Conservation (phyloP, 2,113 vertebrate species). For the Cyanistes caeruleus region DNA sequence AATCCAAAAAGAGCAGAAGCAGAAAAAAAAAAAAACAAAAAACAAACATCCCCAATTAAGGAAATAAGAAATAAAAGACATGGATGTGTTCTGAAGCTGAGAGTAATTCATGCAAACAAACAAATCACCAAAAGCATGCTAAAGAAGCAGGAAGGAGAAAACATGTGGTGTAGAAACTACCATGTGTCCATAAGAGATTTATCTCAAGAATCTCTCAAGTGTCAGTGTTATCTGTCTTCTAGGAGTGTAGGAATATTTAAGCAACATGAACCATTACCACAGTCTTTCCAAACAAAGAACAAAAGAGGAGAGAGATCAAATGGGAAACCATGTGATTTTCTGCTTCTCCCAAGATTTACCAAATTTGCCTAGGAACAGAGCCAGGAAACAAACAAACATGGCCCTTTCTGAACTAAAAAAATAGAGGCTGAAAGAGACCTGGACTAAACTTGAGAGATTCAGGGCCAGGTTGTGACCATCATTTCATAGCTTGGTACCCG, state of each 20-base stretch:
- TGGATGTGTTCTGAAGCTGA: not conserved
- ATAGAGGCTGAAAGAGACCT: not conserved
- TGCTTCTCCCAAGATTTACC: not conserved
- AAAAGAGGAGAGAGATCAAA: not conserved
- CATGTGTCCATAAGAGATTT: not conserved
- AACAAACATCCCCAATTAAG: not conserved
- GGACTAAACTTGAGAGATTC: not conserved
- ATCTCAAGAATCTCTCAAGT: not conserved
- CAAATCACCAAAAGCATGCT: not conserved
- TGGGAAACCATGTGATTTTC: rapidly evolving
- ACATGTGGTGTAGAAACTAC: not conserved
- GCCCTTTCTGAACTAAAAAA: not conserved
- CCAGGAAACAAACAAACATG: rapidly evolving
- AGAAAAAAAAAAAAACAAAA: not conserved
- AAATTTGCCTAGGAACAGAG: not conserved
- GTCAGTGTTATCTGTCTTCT: not conserved
- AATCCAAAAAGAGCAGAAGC: conserved; percentile 1
- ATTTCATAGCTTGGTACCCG: not conserved
- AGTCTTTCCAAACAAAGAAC: not conserved
- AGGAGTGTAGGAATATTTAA: not conserved
- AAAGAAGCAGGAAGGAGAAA: not conserved
- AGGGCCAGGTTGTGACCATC: not conserved
- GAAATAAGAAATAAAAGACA: conserved; percentile 13
- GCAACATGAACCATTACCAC: not conserved
- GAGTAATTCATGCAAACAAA: not conserved